Evolutionary conservation across 1,140 invertebrate genomes (phyloP).

Genomic region (Anthonomus grandis): DNA sequence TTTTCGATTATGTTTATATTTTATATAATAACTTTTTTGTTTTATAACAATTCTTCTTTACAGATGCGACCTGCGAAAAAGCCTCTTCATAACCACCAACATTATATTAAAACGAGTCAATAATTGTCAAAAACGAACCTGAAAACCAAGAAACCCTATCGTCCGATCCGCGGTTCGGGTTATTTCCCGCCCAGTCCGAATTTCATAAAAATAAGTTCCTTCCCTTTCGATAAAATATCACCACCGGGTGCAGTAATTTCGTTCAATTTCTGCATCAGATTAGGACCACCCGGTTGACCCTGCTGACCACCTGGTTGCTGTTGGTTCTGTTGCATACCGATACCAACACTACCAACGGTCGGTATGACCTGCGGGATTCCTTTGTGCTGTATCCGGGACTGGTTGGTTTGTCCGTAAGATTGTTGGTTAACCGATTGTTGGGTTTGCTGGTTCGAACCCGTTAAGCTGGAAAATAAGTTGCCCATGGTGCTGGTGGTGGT

Average conservation of each 20-base stretch:
- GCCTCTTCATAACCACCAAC: no score
- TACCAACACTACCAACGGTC: constrained; percentile 54
- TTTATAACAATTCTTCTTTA: no score
- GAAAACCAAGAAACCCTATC: no score
- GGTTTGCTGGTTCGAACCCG: constrained; percentile 34
- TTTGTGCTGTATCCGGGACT: constrained; percentile 43
- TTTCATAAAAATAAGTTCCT: constrained; percentile 88
- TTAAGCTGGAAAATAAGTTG: constrained; percentile 39
- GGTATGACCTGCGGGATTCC: constrained; percentile 61
- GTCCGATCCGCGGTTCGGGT: no score
- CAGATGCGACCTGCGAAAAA: no score
- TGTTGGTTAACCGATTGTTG: constrained; percentile 40
- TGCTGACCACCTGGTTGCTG: constrained; percentile 48
- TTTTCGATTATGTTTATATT: no score
- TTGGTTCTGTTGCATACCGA: constrained; percentile 40
- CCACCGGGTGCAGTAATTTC: constrained; percentile 79
- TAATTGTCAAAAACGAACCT: no score
- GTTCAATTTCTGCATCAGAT: constrained; percentile 77
- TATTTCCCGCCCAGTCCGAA: constrained; percentile 78
- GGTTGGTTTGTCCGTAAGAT: constrained; percentile 23
- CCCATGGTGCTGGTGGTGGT: constrained; percentile 25
- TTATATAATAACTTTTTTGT: no score
- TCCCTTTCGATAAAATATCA: constrained; percentile 83
- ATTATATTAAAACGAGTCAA: no score
- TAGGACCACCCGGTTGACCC: constrained; percentile 55